Percentiles rank a stretch among this genome's conserved stretches.
Evolutionary conservation across 2,113 vertebrate species (phyloP).

Genomic region (Archocentrus centrarchus): DNA sequence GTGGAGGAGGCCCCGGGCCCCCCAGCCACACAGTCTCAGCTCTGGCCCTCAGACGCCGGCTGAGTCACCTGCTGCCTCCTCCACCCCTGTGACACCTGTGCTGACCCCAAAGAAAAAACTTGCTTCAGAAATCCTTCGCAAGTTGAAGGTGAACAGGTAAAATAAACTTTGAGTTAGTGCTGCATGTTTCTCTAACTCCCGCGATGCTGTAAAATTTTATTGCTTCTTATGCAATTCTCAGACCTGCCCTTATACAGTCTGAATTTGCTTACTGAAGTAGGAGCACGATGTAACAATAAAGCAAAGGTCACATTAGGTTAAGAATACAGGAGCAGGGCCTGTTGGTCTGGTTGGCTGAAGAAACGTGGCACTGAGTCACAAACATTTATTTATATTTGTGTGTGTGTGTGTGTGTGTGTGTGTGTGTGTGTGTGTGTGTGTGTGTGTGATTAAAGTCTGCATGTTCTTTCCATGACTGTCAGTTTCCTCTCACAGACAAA

Average conservation of each 20-base stretch:
- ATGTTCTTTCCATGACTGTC: neutral
- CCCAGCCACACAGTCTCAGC: neutral
- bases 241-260: neutral
- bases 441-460: neutral
- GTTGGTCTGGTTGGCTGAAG: accelerated
- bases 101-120: slow-evolving; percentile 67
- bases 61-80: neutral
- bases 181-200: neutral
- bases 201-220: accelerated
- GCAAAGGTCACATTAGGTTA: neutral
- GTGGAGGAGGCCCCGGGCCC: slow-evolving; percentile 48
- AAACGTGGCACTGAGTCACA: neutral
- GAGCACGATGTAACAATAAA: neutral
- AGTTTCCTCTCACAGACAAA: neutral
- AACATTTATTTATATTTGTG: neutral
- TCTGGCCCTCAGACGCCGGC: neutral
- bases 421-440: neutral
- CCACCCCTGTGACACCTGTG: slow-evolving; percentile 12
- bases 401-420: neutral
- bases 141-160: slow-evolving; percentile 71
- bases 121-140: slow-evolving; percentile 61
- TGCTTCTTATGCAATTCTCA: neutral
- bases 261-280: neutral
- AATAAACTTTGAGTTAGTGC: neutral
- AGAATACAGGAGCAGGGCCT: neutral